Percentiles rank a stretch among this genome's conserved stretches.
phyloP scores from a whole-genome alignment of 2,113 vertebrate genomes.

The Sphyrna mokarran region DNA sequence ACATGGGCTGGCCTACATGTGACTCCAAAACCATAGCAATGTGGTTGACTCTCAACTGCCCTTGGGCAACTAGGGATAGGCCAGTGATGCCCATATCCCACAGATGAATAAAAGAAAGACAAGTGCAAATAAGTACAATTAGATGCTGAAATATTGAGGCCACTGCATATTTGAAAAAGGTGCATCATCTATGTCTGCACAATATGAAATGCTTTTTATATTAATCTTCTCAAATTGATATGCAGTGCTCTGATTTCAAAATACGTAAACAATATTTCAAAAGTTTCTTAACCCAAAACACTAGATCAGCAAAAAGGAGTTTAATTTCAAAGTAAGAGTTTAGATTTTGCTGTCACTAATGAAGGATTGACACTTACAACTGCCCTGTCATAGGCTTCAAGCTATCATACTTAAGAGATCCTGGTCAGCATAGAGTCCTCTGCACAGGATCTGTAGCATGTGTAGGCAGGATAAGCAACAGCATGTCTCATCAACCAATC shows the following conservation, averaged over 20 bases:
- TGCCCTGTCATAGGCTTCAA: neutral
- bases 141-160: neutral
- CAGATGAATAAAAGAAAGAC: too few relatives aligned
- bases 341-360: neutral
- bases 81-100: too few relatives aligned
- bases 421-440: neutral
- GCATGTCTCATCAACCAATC: neutral
- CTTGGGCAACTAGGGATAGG: too few relatives aligned
- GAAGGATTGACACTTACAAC: neutral
- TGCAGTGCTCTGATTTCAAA: neutral
- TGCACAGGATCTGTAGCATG: neutral
- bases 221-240: neutral
- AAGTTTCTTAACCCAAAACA: neutral
- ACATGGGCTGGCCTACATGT: too few relatives aligned
- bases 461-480: too few relatives aligned
- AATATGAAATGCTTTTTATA: neutral
- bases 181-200: neutral
- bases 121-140: neutral
- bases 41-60: too few relatives aligned
- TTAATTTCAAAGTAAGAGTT: neutral
- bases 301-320: neutral
- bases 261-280: neutral
- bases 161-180: neutral
- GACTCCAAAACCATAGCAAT: too few relatives aligned
- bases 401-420: neutral